Base-by-base conservation (phyloP, 37 sponge, comb jelly and placozoan species). In the Diacarnus erythraeanus region DNA sequence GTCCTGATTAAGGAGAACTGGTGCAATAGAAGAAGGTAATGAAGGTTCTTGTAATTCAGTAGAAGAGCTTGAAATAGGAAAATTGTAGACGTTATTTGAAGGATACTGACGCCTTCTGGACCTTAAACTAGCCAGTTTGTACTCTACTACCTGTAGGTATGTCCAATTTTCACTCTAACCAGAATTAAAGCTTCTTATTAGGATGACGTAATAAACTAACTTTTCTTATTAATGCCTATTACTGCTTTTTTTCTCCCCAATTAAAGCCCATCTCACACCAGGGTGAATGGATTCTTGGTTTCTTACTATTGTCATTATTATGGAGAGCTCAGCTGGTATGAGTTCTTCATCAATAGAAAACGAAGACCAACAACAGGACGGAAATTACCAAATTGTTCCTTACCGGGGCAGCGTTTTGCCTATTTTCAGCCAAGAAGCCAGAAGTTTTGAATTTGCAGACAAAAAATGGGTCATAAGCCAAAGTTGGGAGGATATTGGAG, bases 81-180 rank as follows among this genome's bases (percentile, higher is more conserved):
- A 22, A 29, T 38, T 56, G 69, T 51, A 0, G 1, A 36, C 29
- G 33, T 57, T 20, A 3, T 38, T 23, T 15, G 77, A 41, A 47
- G 78, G 82, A 38, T 82, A 77, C 71, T 71, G 78, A 36, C 70
- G 83, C n/a, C 73, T 77, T 63, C 88, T 77, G 22, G 88, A 59
- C 22, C 88, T 82, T 77, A 88, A 59, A 70, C 72, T 81, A 77
- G 88, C 88, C 88, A 88, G 88, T 60, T 82, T 88, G 72, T 30
- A 41, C 69, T 9, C 51, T 47, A 47, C 51, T 47, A 12, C 12
- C 51, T 47, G 10, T 47, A 47, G 51, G 6, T 47, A 12, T 15
- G 51, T 47, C 51, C 51, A 47, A 12, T 47, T 47, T 6, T 15
- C 12, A 15, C 12, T n/a, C n/a, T n/a, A n/a, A n/a, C n/a, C n/a